These are phyloP conservation scores for Myathropa florea DNA, from an alignment of 2,888 invertebrate genomes.

Conservation along the genomic window DNA sequence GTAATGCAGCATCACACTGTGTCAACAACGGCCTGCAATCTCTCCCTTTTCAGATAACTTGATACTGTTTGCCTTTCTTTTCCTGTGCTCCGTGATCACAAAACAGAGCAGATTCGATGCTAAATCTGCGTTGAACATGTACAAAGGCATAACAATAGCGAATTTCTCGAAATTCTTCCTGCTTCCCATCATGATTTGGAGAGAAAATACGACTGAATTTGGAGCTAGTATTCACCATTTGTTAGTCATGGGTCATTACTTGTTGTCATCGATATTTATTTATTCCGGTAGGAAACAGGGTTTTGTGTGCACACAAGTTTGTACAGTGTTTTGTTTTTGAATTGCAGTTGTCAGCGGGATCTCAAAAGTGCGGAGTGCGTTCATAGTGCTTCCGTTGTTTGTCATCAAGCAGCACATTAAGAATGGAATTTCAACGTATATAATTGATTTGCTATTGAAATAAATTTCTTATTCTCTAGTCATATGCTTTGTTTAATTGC, in stretches of 20 bases:
- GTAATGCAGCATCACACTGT: constrained; percentile 55
- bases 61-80: constrained; percentile 35
- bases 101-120: background rate
- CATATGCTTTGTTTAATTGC: background rate
- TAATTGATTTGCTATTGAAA: constrained; percentile 72
- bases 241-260: constrained; percentile 85
- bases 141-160: constrained; percentile 84
- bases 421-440: constrained; percentile 71
- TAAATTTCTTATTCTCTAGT: constrained; percentile 15
- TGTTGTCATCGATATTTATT: constrained; percentile 84
- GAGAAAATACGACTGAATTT: constrained; percentile 78
- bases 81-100: constrained; percentile 15
- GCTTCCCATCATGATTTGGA: constrained; percentile 85
- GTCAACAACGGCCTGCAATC: background rate
- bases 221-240: constrained; percentile 81
- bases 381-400: constrained; percentile 75
- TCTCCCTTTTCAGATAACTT: constrained; percentile 35
- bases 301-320: background rate
- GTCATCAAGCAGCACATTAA: constrained; percentile 76
- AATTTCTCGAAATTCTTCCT: constrained; percentile 84
- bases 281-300: constrained; percentile 83
- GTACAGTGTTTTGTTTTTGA: background rate
- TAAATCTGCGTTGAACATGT: constrained; percentile 75
- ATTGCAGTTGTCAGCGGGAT: constrained; percentile 71
- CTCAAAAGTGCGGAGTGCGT: constrained; percentile 71